These are phyloP conservation scores for Hyles lineata DNA, from an alignment of 2,888 invertebrate genomes.

Conservation along the genomic window DNA sequence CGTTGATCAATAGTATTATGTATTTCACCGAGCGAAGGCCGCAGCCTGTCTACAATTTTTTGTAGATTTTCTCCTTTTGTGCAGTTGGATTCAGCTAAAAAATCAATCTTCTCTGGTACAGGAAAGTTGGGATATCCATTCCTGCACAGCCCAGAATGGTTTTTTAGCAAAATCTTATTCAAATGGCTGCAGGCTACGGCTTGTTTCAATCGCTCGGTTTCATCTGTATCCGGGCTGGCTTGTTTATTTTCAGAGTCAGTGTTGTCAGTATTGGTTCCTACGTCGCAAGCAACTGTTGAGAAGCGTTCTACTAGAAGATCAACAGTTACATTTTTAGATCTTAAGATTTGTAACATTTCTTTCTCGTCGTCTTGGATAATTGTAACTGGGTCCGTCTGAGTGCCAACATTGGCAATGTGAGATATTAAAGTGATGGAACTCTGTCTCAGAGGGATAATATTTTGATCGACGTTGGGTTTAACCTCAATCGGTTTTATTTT, in stretches of 20 bases:
- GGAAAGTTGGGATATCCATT: not conserved
- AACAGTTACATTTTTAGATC: not conserved
- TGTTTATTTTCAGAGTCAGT: not conserved
- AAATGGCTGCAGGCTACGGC: not conserved
- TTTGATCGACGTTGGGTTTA: not conserved
- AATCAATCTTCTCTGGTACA: not conserved
- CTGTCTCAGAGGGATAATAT: not conserved
- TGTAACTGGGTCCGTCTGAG: not conserved
- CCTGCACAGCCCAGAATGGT: not conserved
- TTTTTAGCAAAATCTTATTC: not conserved
- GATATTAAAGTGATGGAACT: not conserved
- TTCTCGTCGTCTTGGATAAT: not conserved
- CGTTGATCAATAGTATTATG: not conserved
- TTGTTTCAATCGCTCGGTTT: not conserved
- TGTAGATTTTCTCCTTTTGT: not conserved
- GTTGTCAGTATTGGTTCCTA: not conserved
- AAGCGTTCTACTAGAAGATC: not conserved
- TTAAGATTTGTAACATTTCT: not conserved
- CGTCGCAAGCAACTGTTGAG: not conserved
- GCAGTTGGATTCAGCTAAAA: not conserved
- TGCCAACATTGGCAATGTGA: not conserved
- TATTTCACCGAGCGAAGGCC: not conserved
- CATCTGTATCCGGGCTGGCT: not conserved
- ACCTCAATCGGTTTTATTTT: not conserved
- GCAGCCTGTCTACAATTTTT: not conserved